Conservation (phyloP, 2,888 invertebrate genomes). For the Pardosa pseudoannulata region DNA sequence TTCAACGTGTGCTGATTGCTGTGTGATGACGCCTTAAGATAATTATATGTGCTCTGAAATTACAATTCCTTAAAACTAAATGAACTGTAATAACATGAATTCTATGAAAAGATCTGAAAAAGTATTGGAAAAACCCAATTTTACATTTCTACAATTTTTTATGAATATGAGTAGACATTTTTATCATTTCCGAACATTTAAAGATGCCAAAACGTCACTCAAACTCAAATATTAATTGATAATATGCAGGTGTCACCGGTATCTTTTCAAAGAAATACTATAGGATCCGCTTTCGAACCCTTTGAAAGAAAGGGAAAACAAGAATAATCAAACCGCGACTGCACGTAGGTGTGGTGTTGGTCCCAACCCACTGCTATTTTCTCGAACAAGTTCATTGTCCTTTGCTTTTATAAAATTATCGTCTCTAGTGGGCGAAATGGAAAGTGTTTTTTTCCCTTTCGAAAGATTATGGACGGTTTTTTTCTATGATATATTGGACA, state of each 20-base stretch:
- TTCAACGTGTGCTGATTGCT: no score
- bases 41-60: no score
- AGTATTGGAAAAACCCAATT: no score
- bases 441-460: not conserved
- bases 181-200: not conserved
- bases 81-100: no score
- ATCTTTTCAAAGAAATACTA: not conserved
- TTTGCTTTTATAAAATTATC: not conserved
- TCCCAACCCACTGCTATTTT: not conserved
- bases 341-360: not conserved
- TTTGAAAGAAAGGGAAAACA: not conserved
- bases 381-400: not conserved
- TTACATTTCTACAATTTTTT: no score
- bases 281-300: not conserved
- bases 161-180: no score
- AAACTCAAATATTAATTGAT: not conserved
- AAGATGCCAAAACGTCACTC: not conserved
- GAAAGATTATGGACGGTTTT: not conserved
- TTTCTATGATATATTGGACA: not conserved
- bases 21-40: no score
- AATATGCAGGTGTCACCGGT: not conserved
- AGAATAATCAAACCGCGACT: not conserved
- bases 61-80: no score
- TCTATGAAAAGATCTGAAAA: no score
- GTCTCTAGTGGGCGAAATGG: not conserved